phyloP scores from a whole-genome alignment of 2,797 vertebrate species.

The Eulemur coronatus region DNA sequence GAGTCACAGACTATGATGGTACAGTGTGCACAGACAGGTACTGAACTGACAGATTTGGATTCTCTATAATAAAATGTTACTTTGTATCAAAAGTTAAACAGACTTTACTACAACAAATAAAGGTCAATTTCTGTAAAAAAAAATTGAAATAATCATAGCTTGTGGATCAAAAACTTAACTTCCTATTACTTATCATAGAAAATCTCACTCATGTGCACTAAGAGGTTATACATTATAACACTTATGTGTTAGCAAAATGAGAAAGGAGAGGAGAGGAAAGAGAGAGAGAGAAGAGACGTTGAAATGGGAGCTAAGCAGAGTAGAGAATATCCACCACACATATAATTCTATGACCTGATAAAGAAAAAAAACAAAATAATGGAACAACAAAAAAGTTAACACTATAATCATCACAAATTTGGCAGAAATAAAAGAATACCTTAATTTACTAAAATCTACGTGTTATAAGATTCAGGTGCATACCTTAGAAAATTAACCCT shows the following conservation, averaged over 20 bases:
- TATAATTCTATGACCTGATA: background rate
- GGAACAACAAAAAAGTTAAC: background rate
- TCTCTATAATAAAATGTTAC: slow-evolving; percentile 91
- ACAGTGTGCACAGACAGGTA: slow-evolving; percentile 89
- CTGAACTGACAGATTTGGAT: slow-evolving; percentile 89
- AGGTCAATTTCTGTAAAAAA: slow-evolving; percentile 90
- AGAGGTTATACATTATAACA: background rate
- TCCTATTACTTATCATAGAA: background rate
- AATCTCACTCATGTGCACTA: background rate
- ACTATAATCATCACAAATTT: background rate
- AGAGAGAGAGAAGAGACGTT: background rate
- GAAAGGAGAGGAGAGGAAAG: background rate
- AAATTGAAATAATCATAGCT: background rate
- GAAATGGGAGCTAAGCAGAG: background rate
- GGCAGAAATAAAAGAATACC: background rate
- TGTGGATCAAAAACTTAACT: background rate
- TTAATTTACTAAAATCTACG: background rate
- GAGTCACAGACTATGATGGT: slow-evolving; percentile 68
- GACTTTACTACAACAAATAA: slow-evolving; percentile 94
- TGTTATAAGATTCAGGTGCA: background rate
- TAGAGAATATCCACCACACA: background rate
- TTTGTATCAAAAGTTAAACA: slow-evolving; percentile 95
- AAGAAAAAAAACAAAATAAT: background rate
- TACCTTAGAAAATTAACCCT: background rate
- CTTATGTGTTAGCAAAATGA: background rate